Base-by-base conservation (phyloP, 2,113 vertebrate species). In the Sciurus niger region DNA sequence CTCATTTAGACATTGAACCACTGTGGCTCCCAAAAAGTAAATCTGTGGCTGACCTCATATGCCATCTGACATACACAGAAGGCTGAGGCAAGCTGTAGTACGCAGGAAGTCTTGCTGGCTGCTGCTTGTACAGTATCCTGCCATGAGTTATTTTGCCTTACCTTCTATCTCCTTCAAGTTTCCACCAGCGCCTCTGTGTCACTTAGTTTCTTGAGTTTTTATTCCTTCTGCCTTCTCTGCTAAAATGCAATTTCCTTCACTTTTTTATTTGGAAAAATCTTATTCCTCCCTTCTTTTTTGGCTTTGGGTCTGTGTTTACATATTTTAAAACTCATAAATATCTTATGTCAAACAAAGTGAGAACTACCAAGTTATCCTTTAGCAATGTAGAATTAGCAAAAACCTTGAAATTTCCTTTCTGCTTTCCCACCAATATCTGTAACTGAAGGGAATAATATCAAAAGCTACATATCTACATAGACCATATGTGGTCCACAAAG, bases 291-390 rank as follows among this genome's bases (percentile, higher is more conserved):
- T 32, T 86, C 2, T 53, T 92, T 55, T 53, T 80, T 94, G 65
- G 55, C 63, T 72, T 30, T 82, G 6, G 32, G 43, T 40, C 25
- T 72, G 3, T 72, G 77, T 94, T 96, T 86, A 89, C 73, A 40
- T 80, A 76, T 74, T 79, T 78, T 70, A 73, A 89, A 65, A 85
- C 10, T 80, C 78, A 65, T 70, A 89, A 95, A 84, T 94, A 94
- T 51, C 51, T 55, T 74, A 55, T 68, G 46, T 53, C 87, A 72
- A 90, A 80, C 94, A 94, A 80, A 89, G 24, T 85, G 79, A 68
- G 55, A 78, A 63, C 72, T 86, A 89, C 48, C 94, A 84, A 89
- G 30, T 79, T 84, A 94, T 63, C 20, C 4, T 74, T 74, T 14
- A 68, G n/a, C 78, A 89, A 68, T 70, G 53, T 53, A 34, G 40